Conservation (phyloP, 2,888 invertebrate species). For the Rapana venosa region DNA sequence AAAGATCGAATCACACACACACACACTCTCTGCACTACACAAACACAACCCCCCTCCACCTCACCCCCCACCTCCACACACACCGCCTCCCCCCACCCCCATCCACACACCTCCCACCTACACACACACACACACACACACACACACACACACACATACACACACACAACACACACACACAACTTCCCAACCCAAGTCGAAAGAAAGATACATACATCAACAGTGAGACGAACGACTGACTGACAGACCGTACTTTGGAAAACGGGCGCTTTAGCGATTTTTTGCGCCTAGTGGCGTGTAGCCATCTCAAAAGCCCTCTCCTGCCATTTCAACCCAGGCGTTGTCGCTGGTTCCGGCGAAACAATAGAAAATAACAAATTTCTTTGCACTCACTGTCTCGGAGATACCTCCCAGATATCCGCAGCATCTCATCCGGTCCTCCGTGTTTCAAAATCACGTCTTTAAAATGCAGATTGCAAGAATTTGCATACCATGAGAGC, state of each 20-base stretch:
- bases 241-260: background rate
- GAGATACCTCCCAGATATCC: slow-evolving; percentile 9
- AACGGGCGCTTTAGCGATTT: background rate
- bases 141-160: no score
- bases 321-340: background rate
- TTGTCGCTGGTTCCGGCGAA: background rate
- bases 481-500: slow-evolving; percentile 18
- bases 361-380: slow-evolving; percentile 30
- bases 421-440: background rate
- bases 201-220: background rate
- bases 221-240: background rate
- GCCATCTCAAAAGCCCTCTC: background rate
- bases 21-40: background rate
- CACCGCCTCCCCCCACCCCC: background rate
- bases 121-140: background rate
- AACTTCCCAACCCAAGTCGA: background rate
- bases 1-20: no score
- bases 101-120: background rate
- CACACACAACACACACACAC: background rate
- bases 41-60: background rate
- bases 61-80: background rate
- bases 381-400: slow-evolving; percentile 18
- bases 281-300: background rate
- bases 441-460: slow-evolving; percentile 21
- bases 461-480: slow-evolving; percentile 28